Evolutionary conservation across 2,888 invertebrate genomes (phyloP).

Genomic region (Patella caerulea): DNA sequence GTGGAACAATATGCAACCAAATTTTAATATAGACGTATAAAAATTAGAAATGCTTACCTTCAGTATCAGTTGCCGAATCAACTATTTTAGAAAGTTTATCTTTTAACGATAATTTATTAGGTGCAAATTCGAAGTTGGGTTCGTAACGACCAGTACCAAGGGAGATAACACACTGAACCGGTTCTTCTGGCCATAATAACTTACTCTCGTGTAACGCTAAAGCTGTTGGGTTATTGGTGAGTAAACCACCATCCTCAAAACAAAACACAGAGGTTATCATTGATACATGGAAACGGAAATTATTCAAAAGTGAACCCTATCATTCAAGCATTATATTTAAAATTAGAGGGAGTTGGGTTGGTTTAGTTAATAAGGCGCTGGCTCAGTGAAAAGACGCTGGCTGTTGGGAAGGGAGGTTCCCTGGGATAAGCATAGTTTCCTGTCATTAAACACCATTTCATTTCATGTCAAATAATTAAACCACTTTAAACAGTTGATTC

Average conservation of each 20-base stretch:
- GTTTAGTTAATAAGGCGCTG: too few relatives aligned
- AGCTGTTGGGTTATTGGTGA: conserved; percentile 90
- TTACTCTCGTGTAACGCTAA: conserved; percentile 90
- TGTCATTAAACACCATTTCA: too few relatives aligned
- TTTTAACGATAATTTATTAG: conserved; percentile 76
- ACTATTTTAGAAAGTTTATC: conserved; percentile 81
- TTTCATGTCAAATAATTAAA: too few relatives aligned
- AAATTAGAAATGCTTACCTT: conserved; percentile 55
- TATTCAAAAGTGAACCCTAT: too few relatives aligned
- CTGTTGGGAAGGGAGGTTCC: too few relatives aligned
- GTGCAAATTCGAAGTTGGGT: conserved; percentile 57
- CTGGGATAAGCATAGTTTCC: too few relatives aligned
- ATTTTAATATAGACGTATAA: not conserved
- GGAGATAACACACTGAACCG: conserved; percentile 85
- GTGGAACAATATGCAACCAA: not conserved
- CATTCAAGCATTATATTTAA: too few relatives aligned
- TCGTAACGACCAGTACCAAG: conserved; percentile 81
- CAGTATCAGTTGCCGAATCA: conserved; percentile 69
- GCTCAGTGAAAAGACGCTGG: too few relatives aligned
- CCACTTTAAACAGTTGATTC: too few relatives aligned
- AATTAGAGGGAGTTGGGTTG: too few relatives aligned
- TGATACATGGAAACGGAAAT: too few relatives aligned
- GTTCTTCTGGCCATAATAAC: conserved; percentile 83
- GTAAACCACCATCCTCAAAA: conserved; percentile 83
- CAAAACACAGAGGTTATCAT: not conserved